These are phyloP conservation scores for Kryptolebias marmoratus DNA, from an alignment of 2,113 vertebrate genomes.

Conservation along the genomic window DNA sequence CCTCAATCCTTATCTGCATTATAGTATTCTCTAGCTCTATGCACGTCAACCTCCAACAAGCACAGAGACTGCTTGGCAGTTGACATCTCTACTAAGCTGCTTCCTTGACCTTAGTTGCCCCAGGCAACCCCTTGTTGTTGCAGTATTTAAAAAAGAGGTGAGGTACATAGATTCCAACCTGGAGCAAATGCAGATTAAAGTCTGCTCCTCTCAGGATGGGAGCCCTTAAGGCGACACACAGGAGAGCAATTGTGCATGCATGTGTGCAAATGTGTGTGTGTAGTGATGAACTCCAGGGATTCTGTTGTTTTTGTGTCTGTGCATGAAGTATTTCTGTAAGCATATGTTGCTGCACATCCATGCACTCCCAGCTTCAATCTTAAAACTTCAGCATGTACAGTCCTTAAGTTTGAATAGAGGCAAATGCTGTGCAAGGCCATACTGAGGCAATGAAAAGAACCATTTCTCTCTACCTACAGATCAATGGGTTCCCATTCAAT, in stretches of 20 bases:
- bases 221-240: slow-evolving; percentile 59
- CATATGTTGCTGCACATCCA: slow-evolving; percentile 8
- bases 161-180: slow-evolving; percentile 61
- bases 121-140: slow-evolving; percentile 66
- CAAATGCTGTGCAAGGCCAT: slow-evolving; percentile 92
- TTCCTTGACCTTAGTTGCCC: slow-evolving; percentile 61
- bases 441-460: slow-evolving; percentile 95
- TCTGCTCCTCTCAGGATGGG: slow-evolving; percentile 52
- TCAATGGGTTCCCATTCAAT: slow-evolving; percentile 99
- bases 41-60: slow-evolving; percentile 64
- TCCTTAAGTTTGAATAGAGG: slow-evolving; percentile 90
- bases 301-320: slow-evolving; percentile 24
- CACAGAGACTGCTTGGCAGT: slow-evolving; percentile 39
- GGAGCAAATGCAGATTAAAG: slow-evolving; percentile 69
- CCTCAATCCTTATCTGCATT: slow-evolving; percentile 34
- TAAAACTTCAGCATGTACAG: slow-evolving; percentile 36
- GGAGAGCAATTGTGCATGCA: slow-evolving; percentile 27
- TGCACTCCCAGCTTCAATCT: slow-evolving; percentile 75
- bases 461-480: slow-evolving; percentile 98
- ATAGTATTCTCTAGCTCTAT: slow-evolving; percentile 50
- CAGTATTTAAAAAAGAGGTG: slow-evolving; percentile 71
- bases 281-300: neutral
- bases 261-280: neutral
- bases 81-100: slow-evolving; percentile 70
- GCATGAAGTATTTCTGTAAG: slow-evolving; percentile 26